Base-by-base conservation (phyloP, 2,797 vertebrate species). In the Microctenopoma steveboyesi region DNA sequence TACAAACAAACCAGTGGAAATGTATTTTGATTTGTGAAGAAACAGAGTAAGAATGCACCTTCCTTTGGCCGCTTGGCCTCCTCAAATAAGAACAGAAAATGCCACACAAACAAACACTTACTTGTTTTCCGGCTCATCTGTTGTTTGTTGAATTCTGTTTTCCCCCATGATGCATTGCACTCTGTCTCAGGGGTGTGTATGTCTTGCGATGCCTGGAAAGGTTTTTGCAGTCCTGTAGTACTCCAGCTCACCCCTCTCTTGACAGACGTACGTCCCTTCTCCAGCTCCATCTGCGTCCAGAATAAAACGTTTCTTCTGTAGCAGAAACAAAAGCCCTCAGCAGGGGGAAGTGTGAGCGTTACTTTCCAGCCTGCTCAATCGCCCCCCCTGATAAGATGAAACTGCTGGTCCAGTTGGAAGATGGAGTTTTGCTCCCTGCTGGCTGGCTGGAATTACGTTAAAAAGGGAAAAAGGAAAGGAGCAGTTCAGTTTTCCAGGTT, bases 201-300 rank as follows among this genome's bases (percentile, higher is more conserved):
- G 37, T 79, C 87, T 76, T 82, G 70, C 9, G 76, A 83, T 71
- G 79, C 67, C 76, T 89, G 84, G 8, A 89, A 72, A 78, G 91
- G 81, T 83, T 90, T 91, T 47, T 71, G 86, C 81, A 82, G 16
- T 65, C 76, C 83, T 71, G 81, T 86, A 45, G 91, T 90, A 84
- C 83, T 89, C 92, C 92, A 94, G 86, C 92, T 94, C 75, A 91
- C 78, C 67, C 90, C 94, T 87, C 92, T 90, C 74, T 79, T 92
- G 53, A 93, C 5, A 47, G 89, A 84, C 59, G 70, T 52, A 37
- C 93, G 92, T 74, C 80, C 89, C 55, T 77, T 88, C 58, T 94
- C 93, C 91, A 92, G 90, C 54, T 88, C 91, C 90, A 92, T 91
- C 25, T 18, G 64, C 40, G 49, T 40, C 64, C 48, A 67, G 50